These are phyloP conservation scores for Phoebastria nigripes DNA, from an alignment of 2,797 vertebrate genomes.

Conservation along the genomic window DNA sequence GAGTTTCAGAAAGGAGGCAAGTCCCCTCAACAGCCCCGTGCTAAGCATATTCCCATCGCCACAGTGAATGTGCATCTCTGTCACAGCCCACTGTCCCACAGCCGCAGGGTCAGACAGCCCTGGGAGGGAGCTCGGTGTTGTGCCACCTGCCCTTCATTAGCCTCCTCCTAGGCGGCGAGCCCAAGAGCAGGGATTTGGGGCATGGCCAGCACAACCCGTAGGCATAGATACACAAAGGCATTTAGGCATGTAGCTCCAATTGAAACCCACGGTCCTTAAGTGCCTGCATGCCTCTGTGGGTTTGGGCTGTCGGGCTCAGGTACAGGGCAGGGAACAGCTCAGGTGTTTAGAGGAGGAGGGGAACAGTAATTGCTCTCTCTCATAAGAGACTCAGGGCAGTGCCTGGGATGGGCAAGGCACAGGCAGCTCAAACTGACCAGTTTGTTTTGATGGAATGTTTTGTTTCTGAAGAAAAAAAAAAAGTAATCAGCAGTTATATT, in stretches of 20 bases:
- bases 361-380: not conserved
- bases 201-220: rapidly evolving
- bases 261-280: rapidly evolving
- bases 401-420: not conserved
- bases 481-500: not conserved
- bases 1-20: not conserved
- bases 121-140: not conserved
- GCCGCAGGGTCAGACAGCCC: not conserved
- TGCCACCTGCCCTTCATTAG: not conserved
- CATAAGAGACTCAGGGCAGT: not conserved
- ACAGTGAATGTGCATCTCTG: rapidly evolving
- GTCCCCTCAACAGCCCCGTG: not conserved
- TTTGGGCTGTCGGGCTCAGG: not conserved
- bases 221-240: not conserved
- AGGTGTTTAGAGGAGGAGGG: not conserved
- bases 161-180: not conserved
- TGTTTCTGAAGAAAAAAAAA: not conserved
- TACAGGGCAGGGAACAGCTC: not conserved
- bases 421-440: not conserved
- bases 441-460: not conserved
- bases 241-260: not conserved
- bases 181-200: not conserved
- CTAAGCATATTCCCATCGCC: not conserved
- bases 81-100: not conserved
- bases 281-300: not conserved